These are phyloP conservation scores for Phoxinus phoxinus DNA, from an alignment of 2,113 vertebrate species.

Conservation along the genomic window DNA sequence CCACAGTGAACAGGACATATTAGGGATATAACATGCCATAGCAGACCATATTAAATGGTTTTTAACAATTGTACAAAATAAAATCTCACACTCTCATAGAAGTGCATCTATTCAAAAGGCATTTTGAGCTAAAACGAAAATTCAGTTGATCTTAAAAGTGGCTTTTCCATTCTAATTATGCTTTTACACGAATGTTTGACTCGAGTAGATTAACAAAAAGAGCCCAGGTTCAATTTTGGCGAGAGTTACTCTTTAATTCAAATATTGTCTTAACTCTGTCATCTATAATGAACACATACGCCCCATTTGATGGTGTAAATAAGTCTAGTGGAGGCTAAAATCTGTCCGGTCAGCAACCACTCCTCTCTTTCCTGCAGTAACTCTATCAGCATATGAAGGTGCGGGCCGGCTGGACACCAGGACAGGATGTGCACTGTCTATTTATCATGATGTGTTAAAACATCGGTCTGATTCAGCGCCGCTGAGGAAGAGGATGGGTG, in stretches of 20 bases:
- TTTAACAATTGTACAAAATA: too few relatives aligned
- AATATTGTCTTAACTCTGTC: background rate
- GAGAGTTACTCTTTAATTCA: background rate
- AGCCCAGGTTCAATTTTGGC: too few relatives aligned
- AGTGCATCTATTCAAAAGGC: too few relatives aligned
- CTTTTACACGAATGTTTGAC: too few relatives aligned
- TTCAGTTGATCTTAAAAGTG: too few relatives aligned
- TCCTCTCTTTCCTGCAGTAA: slow-evolving; percentile 69
- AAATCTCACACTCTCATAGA: too few relatives aligned
- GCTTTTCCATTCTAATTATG: too few relatives aligned
- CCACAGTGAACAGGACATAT: too few relatives aligned
- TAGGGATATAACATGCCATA: too few relatives aligned
- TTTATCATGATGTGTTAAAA: slow-evolving; percentile 49
- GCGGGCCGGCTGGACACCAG: slow-evolving; percentile 34
- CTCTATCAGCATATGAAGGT: slow-evolving; percentile 61
- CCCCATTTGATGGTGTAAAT: background rate
- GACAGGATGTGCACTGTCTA: slow-evolving; percentile 24
- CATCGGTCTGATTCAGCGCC: slow-evolving; percentile 48
- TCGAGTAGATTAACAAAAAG: too few relatives aligned
- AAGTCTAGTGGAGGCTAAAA: slow-evolving; percentile 30
- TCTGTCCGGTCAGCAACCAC: slow-evolving; percentile 51
- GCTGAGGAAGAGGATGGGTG: slow-evolving; percentile 72
- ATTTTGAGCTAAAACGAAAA: too few relatives aligned
- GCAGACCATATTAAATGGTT: too few relatives aligned
- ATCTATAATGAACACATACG: background rate